Conservation (phyloP, 2,888 invertebrate genomes). For the Drosophila affinis region DNA sequence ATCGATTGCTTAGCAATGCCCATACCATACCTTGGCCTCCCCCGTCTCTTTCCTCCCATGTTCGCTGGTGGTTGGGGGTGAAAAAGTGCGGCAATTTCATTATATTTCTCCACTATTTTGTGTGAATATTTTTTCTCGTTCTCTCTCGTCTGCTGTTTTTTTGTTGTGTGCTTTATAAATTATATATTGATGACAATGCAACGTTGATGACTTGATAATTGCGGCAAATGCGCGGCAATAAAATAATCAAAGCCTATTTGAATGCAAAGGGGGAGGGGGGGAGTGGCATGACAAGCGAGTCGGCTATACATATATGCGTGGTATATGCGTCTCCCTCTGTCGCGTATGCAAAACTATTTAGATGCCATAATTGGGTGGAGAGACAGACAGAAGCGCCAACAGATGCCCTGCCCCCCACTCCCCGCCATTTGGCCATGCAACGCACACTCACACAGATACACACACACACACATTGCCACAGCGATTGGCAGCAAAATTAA, state of each 20-base stretch:
- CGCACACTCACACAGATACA: constrained; percentile 23
- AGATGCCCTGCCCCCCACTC: constrained; percentile 1
- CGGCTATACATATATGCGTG: constrained; percentile 1
- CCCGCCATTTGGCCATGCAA: constrained; percentile 24
- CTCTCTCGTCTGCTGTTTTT: constrained; percentile 3
- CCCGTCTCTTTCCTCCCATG: not conserved
- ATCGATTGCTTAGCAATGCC: constrained; percentile 24
- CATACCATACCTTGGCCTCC: not conserved
- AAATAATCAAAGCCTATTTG: constrained; percentile 77
- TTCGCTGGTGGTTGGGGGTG: not conserved
- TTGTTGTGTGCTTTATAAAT: constrained; percentile 55
- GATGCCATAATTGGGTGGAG: constrained; percentile 71
- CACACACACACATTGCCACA: constrained; percentile 3
- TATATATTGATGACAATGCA: constrained; percentile 75
- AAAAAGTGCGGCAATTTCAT: constrained; percentile 43
- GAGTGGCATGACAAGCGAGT: constrained; percentile 34
- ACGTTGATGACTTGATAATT: constrained; percentile 80
- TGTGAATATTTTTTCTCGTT: constrained; percentile 23
- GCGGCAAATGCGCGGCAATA: constrained; percentile 75
- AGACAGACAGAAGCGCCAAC: constrained; percentile 36
- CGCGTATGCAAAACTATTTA: constrained; percentile 63
- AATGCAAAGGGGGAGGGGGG: constrained; percentile 34
- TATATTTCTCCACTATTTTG: constrained; percentile 37
- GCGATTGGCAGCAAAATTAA: constrained; percentile 55
- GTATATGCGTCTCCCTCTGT: constrained; percentile 15